A percentile compares a stretch with the other conserved stretches of the same genome.
Conservation (phyloP, 92 coral and sea anemone genomes). For the Ricordea florida region DNA sequence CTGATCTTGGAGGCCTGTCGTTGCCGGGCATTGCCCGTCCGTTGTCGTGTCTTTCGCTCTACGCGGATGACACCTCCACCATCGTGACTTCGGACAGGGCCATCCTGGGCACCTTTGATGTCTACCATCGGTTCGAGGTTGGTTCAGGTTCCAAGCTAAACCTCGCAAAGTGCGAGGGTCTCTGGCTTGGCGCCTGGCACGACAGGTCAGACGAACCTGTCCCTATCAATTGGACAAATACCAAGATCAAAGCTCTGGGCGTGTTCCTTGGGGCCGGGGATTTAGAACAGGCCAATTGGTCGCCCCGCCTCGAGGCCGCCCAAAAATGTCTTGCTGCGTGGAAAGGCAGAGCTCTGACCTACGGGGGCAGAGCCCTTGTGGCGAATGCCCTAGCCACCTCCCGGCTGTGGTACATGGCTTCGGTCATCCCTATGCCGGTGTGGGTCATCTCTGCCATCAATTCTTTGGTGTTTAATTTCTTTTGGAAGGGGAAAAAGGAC, state of each 20-base stretch:
- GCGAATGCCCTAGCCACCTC: neutral
- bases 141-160: neutral
- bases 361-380: neutral
- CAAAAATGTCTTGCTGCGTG: neutral
- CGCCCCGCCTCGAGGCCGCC: neutral
- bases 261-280: neutral
- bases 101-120: neutral
- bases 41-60: neutral
- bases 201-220: neutral
- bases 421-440: neutral
- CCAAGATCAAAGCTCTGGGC: neutral
- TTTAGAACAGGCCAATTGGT: neutral
- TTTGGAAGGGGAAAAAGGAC: neutral
- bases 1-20: neutral
- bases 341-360: neutral
- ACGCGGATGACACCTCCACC: neutral
- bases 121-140: neutral
- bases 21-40: neutral
- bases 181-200: neutral
- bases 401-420: constrained; percentile 6
- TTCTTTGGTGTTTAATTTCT: neutral
- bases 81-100: neutral
- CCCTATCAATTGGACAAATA: neutral
- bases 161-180: neutral
- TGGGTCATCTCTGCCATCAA: neutral